Conservation (phyloP, 2,113 vertebrate species). For the Myrmecophaga tridactyla region DNA sequence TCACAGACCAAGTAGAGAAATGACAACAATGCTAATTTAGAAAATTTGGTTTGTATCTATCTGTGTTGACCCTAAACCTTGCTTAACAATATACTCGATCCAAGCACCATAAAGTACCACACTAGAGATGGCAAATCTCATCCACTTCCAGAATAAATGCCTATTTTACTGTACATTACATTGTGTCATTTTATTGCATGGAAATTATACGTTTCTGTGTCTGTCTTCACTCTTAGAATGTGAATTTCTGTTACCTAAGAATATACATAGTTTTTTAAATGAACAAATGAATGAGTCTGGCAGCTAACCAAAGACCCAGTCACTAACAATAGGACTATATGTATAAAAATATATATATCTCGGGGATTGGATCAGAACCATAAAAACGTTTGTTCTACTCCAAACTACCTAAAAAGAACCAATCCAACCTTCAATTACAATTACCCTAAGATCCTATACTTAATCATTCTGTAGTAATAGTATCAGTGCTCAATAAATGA, state of each 20-base stretch:
- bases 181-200: not conserved
- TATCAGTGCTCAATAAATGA: not conserved
- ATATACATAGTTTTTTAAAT: not conserved
- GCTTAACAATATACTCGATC: not conserved
- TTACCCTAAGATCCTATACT: not conserved
- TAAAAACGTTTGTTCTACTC: not conserved
- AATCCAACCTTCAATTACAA: not conserved
- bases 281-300: not conserved
- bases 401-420: not conserved
- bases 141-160: not conserved
- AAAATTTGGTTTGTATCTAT: not conserved
- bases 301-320: not conserved
- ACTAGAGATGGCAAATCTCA: not conserved
- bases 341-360: not conserved
- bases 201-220: not conserved
- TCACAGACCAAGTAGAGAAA: not conserved
- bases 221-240: not conserved
- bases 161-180: not conserved
- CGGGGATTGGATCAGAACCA: not conserved
- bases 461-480: not conserved
- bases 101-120: not conserved
- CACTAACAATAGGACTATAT: not conserved
- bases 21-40: not conserved
- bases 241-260: not conserved
- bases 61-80: not conserved